phyloP scores from a whole-genome alignment of 1,140 invertebrate species.

The Drosophila bifasciata region DNA sequence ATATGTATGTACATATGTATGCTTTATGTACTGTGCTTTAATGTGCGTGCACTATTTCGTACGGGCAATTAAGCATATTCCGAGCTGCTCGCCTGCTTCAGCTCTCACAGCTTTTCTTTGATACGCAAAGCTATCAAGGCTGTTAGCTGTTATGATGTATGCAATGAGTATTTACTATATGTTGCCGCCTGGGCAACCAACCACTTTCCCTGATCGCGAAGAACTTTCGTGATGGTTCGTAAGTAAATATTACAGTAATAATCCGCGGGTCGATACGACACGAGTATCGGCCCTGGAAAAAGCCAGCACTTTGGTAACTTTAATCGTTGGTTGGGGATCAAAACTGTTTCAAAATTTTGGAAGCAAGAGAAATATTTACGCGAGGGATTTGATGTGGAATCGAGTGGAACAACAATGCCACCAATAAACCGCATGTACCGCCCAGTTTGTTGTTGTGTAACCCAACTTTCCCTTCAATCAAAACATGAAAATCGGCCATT shows the following conservation, averaged over 20 bases:
- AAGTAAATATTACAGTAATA: background rate
- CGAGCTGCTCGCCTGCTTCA: no score
- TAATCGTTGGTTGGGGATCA: constrained; percentile 15
- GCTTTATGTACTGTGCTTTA: no score
- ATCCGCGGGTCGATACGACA: background rate
- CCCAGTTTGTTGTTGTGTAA: constrained; percentile 27
- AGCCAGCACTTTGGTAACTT: background rate
- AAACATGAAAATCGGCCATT: constrained; percentile 37
- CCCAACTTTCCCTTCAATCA: constrained; percentile 30
- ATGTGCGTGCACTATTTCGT: no score
- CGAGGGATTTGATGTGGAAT: constrained; percentile 21
- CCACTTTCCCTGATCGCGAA: constrained; percentile 11
- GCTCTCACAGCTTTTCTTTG: no score
- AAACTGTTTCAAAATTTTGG: constrained; percentile 16
- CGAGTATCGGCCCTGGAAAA: no score
- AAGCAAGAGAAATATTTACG: constrained; percentile 4
- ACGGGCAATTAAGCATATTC: background rate
- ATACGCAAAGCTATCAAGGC: no score
- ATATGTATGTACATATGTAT: no score
- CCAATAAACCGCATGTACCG: background rate
- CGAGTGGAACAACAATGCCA: constrained; percentile 24
- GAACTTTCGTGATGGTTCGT: constrained; percentile 23
- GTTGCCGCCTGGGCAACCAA: background rate
- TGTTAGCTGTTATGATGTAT: no score
- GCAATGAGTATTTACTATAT: no score